phyloP scores from a whole-genome alignment of 1,140 invertebrate species.

The Helicoverpa zea region DNA sequence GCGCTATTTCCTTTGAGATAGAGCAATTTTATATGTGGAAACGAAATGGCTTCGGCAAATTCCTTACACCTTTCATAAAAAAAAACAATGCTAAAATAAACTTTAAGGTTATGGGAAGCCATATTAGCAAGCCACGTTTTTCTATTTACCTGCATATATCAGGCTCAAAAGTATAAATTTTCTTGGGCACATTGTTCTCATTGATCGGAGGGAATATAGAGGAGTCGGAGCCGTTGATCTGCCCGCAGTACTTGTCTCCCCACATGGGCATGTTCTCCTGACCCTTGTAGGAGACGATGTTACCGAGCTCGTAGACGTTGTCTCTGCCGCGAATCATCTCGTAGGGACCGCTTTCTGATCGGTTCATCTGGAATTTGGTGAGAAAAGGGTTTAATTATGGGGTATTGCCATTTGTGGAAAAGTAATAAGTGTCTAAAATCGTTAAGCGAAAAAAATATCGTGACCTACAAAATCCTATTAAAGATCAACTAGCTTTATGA shows the following conservation, averaged over 20 bases:
- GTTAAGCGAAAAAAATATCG: not conserved
- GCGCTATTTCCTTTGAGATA: too few species aligned
- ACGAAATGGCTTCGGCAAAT: too few species aligned
- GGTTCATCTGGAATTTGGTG: slow-evolving; percentile 84
- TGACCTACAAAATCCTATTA: too few species aligned
- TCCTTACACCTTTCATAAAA: too few species aligned
- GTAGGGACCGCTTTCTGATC: slow-evolving; percentile 85
- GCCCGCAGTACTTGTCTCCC: slow-evolving; percentile 85
- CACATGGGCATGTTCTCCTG: slow-evolving; percentile 73
- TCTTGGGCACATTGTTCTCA: slow-evolving; percentile 70
- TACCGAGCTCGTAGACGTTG: slow-evolving; percentile 82
- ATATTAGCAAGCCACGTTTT: not conserved
- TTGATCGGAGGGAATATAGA: slow-evolving; percentile 88
- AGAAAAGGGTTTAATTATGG: not conserved
- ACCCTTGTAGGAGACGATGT: slow-evolving; percentile 87
- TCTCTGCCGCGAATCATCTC: slow-evolving; percentile 85
- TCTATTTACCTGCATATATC: slow-evolving; percentile 88
- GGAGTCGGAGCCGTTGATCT: slow-evolving; percentile 88
- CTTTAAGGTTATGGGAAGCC: too few species aligned
- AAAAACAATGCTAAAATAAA: too few species aligned
- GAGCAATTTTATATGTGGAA: too few species aligned
- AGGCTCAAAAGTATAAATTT: slow-evolving; percentile 86
- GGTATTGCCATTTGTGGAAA: not conserved
- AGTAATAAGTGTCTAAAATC: too few species aligned
- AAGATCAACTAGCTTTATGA: too few species aligned